phyloP scores from a whole-genome alignment of 2,113 vertebrate genomes.

The Pelodiscus sinensis region DNA sequence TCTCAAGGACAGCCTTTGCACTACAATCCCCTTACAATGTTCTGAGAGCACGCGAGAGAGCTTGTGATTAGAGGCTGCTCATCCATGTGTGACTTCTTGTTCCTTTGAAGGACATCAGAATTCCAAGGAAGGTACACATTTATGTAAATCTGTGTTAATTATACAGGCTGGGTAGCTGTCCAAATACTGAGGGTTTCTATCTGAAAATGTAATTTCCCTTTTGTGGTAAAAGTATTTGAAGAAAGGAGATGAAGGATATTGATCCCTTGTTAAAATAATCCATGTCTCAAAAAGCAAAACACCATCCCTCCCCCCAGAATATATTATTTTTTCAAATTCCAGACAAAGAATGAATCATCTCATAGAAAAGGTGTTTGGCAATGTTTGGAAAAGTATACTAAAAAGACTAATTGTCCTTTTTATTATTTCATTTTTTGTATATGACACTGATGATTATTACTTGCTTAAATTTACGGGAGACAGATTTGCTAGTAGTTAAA shows the following conservation, averaged over 20 bases:
- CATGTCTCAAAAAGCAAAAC: not conserved
- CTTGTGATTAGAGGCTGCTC: no score
- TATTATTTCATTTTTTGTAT: not conserved
- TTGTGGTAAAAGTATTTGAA: conserved; percentile 3
- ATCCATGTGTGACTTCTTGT: not conserved
- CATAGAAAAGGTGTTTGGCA: not conserved
- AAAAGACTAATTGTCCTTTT: not conserved
- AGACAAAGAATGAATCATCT: not conserved
- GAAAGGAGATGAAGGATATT: not conserved
- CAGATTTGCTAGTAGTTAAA: no score
- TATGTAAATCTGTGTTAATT: conserved; percentile 48
- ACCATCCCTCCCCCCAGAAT: no score
- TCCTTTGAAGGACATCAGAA: not conserved
- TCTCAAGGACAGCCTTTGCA: conserved; percentile 25
- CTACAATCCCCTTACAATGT: not conserved
- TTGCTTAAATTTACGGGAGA: no score
- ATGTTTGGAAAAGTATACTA: not conserved
- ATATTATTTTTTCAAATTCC: not conserved
- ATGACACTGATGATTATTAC: not conserved
- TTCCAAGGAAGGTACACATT: not conserved
- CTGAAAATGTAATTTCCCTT: conserved; percentile 35
- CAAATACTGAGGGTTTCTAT: conserved; percentile 38
- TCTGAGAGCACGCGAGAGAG: no score
- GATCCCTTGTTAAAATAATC: conserved; percentile 37
- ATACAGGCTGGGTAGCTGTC: conserved; percentile 31